These are phyloP conservation scores for Drosophila takahashii DNA, from an alignment of 1,140 invertebrate genomes.

Conservation along the genomic window DNA sequence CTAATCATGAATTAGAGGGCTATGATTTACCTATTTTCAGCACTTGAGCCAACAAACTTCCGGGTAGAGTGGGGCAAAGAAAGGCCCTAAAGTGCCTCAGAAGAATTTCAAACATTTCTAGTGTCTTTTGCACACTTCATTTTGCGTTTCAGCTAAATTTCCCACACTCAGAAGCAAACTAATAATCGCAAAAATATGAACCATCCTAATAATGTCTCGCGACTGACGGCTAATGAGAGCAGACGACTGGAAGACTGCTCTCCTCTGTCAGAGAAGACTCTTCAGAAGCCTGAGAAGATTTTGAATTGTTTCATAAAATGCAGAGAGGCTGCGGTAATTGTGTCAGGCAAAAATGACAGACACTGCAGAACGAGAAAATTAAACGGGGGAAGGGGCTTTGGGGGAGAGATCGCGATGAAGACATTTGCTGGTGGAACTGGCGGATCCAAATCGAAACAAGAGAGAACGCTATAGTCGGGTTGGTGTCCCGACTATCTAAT, in stretches of 20 bases:
- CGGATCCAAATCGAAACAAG: constrained; percentile 40
- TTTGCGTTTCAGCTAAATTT: constrained; percentile 40
- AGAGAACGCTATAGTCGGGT: too few relatives aligned
- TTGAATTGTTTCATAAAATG: constrained; percentile 83
- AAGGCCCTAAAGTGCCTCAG: constrained; percentile 22
- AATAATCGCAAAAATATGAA: constrained; percentile 76
- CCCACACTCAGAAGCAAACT: constrained; percentile 70
- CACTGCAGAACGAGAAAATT: constrained; percentile 26
- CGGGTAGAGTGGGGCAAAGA: constrained; percentile 25
- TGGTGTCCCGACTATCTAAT: too few relatives aligned
- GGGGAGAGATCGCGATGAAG: constrained; percentile 48
- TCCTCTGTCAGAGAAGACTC: constrained; percentile 13
- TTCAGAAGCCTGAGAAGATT: constrained; percentile 78
- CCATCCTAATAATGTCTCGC: constrained; percentile 61
- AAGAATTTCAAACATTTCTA: constrained; percentile 23
- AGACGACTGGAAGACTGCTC: constrained; percentile 8
- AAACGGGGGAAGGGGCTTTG: background rate
- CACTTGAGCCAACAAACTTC: constrained; percentile 12
- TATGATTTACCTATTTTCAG: constrained; percentile 18
- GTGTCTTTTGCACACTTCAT: constrained; percentile 31
- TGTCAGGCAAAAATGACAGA: constrained; percentile 71
- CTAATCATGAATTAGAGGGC: constrained; percentile 42
- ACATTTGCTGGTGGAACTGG: constrained; percentile 41
- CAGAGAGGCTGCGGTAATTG: constrained; percentile 77
- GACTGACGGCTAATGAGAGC: constrained; percentile 65